Base-by-base conservation (phyloP, 1,140 invertebrate genomes). In the Marisa cornuarietis region DNA sequence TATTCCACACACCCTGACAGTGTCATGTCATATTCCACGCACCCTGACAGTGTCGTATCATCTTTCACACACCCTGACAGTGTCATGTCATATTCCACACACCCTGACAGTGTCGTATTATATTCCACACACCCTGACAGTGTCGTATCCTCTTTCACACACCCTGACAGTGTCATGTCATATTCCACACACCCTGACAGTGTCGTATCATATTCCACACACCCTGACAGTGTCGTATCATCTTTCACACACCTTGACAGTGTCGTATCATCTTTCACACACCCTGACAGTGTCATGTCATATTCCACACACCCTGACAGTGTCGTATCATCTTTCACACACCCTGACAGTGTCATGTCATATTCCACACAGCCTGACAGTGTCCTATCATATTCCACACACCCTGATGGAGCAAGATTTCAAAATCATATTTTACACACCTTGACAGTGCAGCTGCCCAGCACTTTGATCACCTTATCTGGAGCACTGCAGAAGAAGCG, bases 401-500 rank as follows among this genome's bases (percentile, higher is more conserved):
- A 65, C 63, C 20, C 24, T 65, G 20, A 22, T 9, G 9, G 11
- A 4, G 66, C 42, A 68, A 20, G 42, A 13, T 13, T 68, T n/a
- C 14, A 42, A 2, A 42, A 42, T 42, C 1, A 16, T 52, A 24
- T 42, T 20, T 72, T 4, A 79, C 81, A 83, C 81, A 92, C 91
- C 84, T 95, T 96, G 8, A 96, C 94, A 78, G 95, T 93, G 18
- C 94, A 95, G 83, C 93, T 93, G 69, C 94, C 93, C 3, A 94
- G 93, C 3, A 95, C 94, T 86, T 95, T 95, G 22, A 98, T 91
- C 49, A 98, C 94, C 87, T 95, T 95, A 85, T 98, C 96, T 26
- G 97, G 96, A 3, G 94, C 94, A 22, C 96, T 95, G 88, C 96
- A 95, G 94, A 99, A 98, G 91, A 99, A 99, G 80, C 96, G 93